Evolutionary conservation across 2,113 vertebrate genomes (phyloP), one percentile per base, ranked within the genome.

Genomic region (Motacilla alba): DNA sequence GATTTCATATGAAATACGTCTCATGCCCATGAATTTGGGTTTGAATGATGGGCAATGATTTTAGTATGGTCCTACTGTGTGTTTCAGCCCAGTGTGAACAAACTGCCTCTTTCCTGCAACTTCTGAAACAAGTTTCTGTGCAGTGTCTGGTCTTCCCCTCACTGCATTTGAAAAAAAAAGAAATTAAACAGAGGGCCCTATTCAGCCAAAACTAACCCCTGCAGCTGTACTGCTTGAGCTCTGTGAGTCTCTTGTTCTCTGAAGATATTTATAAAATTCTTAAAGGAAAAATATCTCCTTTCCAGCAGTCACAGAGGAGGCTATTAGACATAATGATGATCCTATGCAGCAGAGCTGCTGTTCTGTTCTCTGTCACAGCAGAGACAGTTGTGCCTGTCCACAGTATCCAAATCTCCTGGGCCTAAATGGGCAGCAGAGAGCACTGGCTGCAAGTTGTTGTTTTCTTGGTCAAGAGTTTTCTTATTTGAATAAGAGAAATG

Each of bases 71-170:
- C 23, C 41, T 5, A 6, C 31, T 80, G 28, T 31, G 4, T 44
- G 64, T 64, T 93, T 89, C 78, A 87, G 46, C 53, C 16, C 18
- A 55, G 26, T 9, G 19, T 37, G 44, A 37, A 35, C 23, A 55
- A 78, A 37, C 30, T 53, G 46, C 30, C 62, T 87, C 59, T 66
- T 89, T 73, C 41, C 69, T 89, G 58, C 16, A 75, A 47, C n/a
- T 49, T 90, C 67, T 94, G 67, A 93, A 90, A 73, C 28, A 89
- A 72, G 64, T 89, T 94, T 93, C 79, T 85, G 23, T 85, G 41
- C 52, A 56, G 53, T 52, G 52, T 68, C 39, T 87, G 43, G 35
- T 75, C 59, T 75, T 84, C 31, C 58, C 27, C 41, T 72, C 64
- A 19, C 23, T 82, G 49, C 16, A 26, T 69, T 89, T 35, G 47